Evolutionary conservation across 2,888 invertebrate genomes (phyloP).

Genomic region (Philopedon plagiatum): DNA sequence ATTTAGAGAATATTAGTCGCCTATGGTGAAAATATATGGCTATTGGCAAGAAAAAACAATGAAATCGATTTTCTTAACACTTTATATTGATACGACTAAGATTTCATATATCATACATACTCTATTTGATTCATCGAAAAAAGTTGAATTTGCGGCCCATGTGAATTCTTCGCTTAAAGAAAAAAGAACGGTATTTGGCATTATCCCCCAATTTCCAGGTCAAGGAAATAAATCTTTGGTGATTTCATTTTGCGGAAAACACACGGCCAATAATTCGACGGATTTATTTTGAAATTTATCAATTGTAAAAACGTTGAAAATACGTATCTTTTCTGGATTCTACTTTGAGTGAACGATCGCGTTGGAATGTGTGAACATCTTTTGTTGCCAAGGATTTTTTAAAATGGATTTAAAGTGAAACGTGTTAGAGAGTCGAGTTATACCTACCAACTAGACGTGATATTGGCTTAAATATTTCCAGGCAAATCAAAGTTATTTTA

Average conservation of each 20-base stretch:
- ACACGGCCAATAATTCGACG: constrained; percentile 49
- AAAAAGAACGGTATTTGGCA: constrained; percentile 42
- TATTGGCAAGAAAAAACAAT: too few species aligned
- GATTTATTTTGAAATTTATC: constrained; percentile 51
- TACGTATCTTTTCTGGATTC: constrained; percentile 45
- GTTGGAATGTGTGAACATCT: constrained; percentile 16
- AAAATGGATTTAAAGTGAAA: constrained; percentile 2
- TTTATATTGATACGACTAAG: constrained; percentile 1
- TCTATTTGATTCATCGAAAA: constrained; percentile 17
- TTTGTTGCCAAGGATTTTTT: constrained; percentile 20
- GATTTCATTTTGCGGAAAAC: constrained; percentile 50
- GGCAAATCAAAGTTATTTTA: too few species aligned
- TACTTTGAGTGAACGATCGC: constrained; percentile 28
- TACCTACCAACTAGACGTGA: too few species aligned
- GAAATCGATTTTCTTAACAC: too few species aligned
- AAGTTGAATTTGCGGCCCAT: constrained; percentile 22
- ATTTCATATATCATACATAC: constrained; percentile 16
- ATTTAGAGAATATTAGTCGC: too few species aligned
- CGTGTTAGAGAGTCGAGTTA: neutral
- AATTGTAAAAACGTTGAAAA: constrained; percentile 49
- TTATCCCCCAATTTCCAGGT: constrained; percentile 42
- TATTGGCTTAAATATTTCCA: too few species aligned
- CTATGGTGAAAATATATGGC: too few species aligned
- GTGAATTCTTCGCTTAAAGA: constrained; percentile 16
- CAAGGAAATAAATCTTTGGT: constrained; percentile 47